These are phyloP conservation scores for Aix galericulata DNA, from an alignment of 2,113 vertebrate genomes.

Conservation along the genomic window DNA sequence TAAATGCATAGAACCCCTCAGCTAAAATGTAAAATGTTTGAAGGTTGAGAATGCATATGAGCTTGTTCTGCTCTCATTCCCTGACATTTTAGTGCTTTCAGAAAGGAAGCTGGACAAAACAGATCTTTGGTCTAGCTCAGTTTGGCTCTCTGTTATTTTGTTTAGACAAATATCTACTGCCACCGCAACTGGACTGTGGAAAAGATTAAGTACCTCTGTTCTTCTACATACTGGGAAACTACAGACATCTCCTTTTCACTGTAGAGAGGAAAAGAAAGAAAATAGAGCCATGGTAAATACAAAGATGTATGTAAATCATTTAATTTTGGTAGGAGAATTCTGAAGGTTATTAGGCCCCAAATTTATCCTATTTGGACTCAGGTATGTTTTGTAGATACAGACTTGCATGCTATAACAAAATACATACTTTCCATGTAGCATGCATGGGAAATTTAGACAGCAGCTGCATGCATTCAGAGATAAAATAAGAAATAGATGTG, in stretches of 20 bases:
- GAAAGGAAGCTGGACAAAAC: neutral
- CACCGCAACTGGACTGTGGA: neutral
- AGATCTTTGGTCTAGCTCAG: neutral
- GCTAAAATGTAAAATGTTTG: neutral
- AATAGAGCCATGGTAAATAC: neutral
- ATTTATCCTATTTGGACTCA: neutral
- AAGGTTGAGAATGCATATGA: neutral
- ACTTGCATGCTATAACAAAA: neutral
- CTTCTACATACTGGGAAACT: neutral
- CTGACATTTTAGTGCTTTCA: neutral
- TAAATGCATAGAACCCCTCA: neutral
- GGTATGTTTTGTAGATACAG: neutral
- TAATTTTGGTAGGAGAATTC: neutral
- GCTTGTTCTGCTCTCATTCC: neutral
- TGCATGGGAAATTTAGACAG: neutral
- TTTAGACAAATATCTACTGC: neutral
- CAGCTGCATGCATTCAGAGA: neutral
- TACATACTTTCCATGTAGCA: neutral
- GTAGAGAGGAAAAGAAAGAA: neutral
- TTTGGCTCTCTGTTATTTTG: neutral
- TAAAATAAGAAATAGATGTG: neutral
- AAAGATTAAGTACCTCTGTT: neutral
- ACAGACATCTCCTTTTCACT: neutral
- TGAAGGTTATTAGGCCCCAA: neutral
- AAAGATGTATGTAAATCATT: neutral